These are phyloP conservation scores for Ostrea denselamellosa DNA, from an alignment of 1,140 invertebrate species.

Conservation along the genomic window DNA sequence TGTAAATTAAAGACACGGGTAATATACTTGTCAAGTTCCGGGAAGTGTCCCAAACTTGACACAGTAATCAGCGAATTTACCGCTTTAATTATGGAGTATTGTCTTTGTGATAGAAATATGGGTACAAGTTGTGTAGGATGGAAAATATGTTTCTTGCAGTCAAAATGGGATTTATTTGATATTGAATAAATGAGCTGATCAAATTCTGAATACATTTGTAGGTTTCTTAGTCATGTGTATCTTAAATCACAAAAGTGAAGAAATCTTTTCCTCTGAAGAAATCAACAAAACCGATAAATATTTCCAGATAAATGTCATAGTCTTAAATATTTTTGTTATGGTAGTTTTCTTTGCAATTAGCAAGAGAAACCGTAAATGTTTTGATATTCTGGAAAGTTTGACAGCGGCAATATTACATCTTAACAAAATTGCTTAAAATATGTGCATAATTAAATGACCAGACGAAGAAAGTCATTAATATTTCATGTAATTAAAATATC, in stretches of 20 bases:
- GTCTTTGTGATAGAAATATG: not conserved
- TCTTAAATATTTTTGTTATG: too few species aligned
- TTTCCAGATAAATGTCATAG: too few species aligned
- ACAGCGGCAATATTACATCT: not conserved
- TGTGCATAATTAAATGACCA: slow-evolving; percentile 24
- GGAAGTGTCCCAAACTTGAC: not conserved
- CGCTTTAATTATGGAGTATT: not conserved
- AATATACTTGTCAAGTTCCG: slow-evolving; percentile 33
- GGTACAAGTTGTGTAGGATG: not conserved
- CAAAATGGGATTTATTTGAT: not conserved
- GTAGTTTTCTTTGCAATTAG: not conserved
- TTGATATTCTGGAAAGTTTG: not conserved
- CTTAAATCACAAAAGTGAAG: too few species aligned
- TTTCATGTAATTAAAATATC: not conserved
- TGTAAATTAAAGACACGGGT: slow-evolving; percentile 32
- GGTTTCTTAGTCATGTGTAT: too few species aligned
- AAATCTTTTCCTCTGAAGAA: too few species aligned
- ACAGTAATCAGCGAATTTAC: not conserved
- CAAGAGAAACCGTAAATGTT: not conserved
- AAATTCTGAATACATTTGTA: not conserved
- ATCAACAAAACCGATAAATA: too few species aligned
- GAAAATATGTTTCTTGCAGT: not conserved
- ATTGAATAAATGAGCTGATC: not conserved
- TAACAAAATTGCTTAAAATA: slow-evolving; percentile 1
- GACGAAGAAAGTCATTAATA: slow-evolving; percentile 10